Percentiles rank a stretch among this genome's conserved stretches.
These are phyloP conservation scores for Trilocha varians DNA, from an alignment of 2,888 invertebrate species.

Conservation along the genomic window DNA sequence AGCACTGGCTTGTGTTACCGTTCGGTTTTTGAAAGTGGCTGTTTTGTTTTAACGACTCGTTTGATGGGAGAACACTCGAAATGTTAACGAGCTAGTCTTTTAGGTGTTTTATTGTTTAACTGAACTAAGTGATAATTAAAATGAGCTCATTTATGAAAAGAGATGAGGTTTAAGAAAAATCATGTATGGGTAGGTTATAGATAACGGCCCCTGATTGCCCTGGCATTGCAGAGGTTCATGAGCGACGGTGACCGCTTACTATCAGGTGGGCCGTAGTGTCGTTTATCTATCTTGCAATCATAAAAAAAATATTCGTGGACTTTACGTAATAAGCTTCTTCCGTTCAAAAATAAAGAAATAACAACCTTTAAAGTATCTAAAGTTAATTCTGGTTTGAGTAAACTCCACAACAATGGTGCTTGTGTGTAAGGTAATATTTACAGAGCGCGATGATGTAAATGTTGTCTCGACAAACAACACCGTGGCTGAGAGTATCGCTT, in stretches of 20 bases:
- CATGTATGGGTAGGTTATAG: no score
- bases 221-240: no score
- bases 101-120: not conserved
- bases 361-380: slow-evolving; percentile 25
- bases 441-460: slow-evolving; percentile 38
- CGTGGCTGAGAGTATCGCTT: slow-evolving; percentile 25
- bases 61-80: not conserved
- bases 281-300: no score
- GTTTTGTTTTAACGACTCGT: not conserved
- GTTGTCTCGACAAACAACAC: slow-evolving; percentile 43
- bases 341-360: no score
- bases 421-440: slow-evolving; percentile 39
- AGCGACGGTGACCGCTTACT: no score
- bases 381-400: slow-evolving; percentile 24
- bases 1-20: not conserved
- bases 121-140: no score
- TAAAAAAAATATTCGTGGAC: no score
- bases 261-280: no score
- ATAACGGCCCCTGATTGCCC: no score
- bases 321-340: no score
- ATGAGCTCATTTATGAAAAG: no score
- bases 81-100: not conserved
- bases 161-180: no score
- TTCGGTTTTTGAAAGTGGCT: not conserved
- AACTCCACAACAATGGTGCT: slow-evolving; percentile 28